A percentile compares a stretch with the other conserved stretches of the same genome.
Evolutionary conservation across 2,888 invertebrate species (phyloP).

Genomic region (Plebejus anna): DNA sequence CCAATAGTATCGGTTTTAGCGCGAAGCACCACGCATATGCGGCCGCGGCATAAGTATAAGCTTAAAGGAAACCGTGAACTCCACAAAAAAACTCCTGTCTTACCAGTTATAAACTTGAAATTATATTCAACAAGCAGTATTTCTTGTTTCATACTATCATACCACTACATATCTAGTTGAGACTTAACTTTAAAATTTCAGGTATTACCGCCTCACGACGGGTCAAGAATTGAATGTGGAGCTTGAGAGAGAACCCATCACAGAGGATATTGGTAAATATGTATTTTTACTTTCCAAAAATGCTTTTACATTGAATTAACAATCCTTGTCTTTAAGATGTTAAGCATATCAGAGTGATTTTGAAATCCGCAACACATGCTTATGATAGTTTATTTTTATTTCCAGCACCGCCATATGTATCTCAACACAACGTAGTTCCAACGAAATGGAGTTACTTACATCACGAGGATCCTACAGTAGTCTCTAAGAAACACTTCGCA

Average conservation of each 20-base stretch:
- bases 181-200: slow-evolving; percentile 44
- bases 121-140: not conserved
- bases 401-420: slow-evolving; percentile 89
- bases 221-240: slow-evolving; percentile 83
- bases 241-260: slow-evolving; percentile 83
- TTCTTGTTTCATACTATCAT: not conserved
- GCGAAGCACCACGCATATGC: too few species aligned
- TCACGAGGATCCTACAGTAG: slow-evolving; percentile 64
- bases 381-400: slow-evolving; percentile 39
- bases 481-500: slow-evolving; percentile 80
- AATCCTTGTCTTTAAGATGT: too few species aligned
- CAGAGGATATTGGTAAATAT: slow-evolving; percentile 80
- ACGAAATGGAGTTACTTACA: slow-evolving; percentile 89
- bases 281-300: not conserved
- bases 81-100: too few species aligned
- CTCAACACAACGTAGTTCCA: slow-evolving; percentile 89
- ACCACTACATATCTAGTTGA: too few species aligned
- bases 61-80: too few species aligned
- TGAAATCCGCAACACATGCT: not conserved
- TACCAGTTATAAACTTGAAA: not conserved
- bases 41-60: too few species aligned
- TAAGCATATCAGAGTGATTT: too few species aligned
- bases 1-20: too few species aligned
- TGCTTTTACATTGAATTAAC: too few species aligned
- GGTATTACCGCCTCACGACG: slow-evolving; percentile 83